Conservation (phyloP, 2,113 vertebrate genomes). For the Lagenorhynchus albirostris region DNA sequence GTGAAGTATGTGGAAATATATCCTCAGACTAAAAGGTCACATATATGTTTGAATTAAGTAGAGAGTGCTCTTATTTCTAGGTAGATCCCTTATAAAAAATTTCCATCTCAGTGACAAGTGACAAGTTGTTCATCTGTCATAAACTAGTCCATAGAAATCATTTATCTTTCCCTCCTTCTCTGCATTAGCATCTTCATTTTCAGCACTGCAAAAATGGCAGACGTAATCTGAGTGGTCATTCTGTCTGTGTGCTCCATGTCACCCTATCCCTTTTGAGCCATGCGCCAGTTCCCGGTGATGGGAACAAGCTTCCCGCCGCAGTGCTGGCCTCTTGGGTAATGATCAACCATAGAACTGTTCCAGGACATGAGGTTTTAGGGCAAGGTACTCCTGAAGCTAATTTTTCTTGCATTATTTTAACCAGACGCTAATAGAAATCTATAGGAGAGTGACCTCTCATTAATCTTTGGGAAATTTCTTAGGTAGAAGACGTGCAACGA, state of each 20-base stretch:
- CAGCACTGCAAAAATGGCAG: background rate
- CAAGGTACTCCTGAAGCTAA: background rate
- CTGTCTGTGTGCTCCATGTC: background rate
- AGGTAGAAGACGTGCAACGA: background rate
- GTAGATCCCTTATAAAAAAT: background rate
- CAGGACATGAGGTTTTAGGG: background rate
- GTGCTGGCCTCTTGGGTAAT: accelerated
- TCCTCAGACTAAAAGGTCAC: background rate
- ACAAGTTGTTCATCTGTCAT: background rate
- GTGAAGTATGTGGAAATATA: background rate
- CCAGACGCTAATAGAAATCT: background rate
- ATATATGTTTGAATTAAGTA: background rate
- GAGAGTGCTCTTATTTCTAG: background rate
- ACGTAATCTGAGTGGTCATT: background rate
- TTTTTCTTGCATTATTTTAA: constrained; percentile 29
- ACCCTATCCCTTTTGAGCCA: accelerated
- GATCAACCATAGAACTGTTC: background rate
- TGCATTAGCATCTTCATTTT: background rate
- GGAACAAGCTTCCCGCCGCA: accelerated
- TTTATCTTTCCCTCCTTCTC: background rate
- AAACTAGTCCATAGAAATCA: background rate
- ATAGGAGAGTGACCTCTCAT: background rate
- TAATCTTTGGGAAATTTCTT: background rate
- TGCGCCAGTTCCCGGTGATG: accelerated
- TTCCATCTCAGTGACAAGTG: background rate